Base-by-base conservation (phyloP, 2,888 invertebrate genomes). In the Abscondita cerata region DNA sequence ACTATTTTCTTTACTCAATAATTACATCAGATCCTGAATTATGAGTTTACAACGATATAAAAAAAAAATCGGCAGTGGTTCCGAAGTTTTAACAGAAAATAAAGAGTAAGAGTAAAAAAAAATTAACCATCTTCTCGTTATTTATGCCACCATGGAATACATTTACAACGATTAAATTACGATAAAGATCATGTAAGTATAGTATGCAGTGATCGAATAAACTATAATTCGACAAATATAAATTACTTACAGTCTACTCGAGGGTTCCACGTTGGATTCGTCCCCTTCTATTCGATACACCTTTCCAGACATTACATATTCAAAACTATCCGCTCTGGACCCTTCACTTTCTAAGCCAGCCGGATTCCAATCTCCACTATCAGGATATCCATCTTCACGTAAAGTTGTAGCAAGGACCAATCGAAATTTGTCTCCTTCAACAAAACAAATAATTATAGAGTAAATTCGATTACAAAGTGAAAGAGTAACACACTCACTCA, bases 281-380 rank as follows among this genome's bases (percentile, higher is more conserved):
- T 98, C 98, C 15, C 98, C 98, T 81, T 99, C 98, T 78, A 99
- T 96, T 81, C 86, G 83, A 82, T 96, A 97, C 69, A 97, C 92
- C 81, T 96, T 96, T 13, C 99, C 99, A 70, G 93, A 96, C 98
- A 99, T 99, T 50, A 99, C 98, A 83, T 99, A 99, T 80, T 99
- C 98, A 76, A 98, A 99, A 75, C 95, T 95, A 79, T 98, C 97
- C 0, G 98, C 96, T 51, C 96, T 86, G 12, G 95, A 93, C 50
- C 93, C 91, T 73, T 93, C 93, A n/a, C 88, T 89, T 69, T 94
- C 93, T 70, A 91, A 78, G 25, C 83, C 84, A 63, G 82, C 80
- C 1, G 95, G 94, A 79, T 95, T 95, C 89, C 93, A 99, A 77
- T 98, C 98, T 0, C 95, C 95, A 54, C 93, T 92, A 75, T 98